These are phyloP conservation scores for rabbit (Oryctolagus cuniculus) DNA, from an alignment of 2,113 vertebrate species.

Conservation along the genomic window DNA sequence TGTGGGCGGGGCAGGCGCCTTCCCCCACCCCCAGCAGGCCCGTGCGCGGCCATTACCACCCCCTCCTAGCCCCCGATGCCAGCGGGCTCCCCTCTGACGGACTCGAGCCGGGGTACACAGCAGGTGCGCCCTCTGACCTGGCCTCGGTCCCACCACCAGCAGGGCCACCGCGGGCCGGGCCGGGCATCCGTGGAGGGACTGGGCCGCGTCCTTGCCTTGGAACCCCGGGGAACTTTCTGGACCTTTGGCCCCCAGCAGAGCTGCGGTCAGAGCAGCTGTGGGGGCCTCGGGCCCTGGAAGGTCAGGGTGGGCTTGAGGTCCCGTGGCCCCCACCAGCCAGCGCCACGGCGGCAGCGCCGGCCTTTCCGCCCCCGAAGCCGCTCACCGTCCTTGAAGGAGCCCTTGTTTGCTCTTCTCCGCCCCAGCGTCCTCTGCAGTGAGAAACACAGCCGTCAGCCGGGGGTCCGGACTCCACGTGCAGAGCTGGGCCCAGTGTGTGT, in stretches of 20 bases:
- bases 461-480: no score
- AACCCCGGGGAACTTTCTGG: no score
- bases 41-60: no score
- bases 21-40: background rate
- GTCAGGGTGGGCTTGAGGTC: no score
- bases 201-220: no score
- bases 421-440: conserved; percentile 90
- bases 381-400: conserved; percentile 98
- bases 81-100: background rate
- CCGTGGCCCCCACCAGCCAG: no score
- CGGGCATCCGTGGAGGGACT: no score
- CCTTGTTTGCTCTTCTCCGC: conserved; percentile 91
- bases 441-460: background rate
- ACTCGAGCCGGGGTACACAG: no score
- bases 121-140: no score
- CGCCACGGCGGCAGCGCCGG: no score
- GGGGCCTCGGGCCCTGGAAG: background rate
- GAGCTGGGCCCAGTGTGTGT: no score
- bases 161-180: background rate
- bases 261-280: rapidly evolving
- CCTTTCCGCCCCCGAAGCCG: rapidly evolving
- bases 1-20: background rate
- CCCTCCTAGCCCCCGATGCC: no score
- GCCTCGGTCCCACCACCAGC: rapidly evolving
- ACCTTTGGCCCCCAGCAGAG: background rate